phyloP scores from a whole-genome alignment of 2,113 vertebrate species.

The Seriola aureovittata region DNA sequence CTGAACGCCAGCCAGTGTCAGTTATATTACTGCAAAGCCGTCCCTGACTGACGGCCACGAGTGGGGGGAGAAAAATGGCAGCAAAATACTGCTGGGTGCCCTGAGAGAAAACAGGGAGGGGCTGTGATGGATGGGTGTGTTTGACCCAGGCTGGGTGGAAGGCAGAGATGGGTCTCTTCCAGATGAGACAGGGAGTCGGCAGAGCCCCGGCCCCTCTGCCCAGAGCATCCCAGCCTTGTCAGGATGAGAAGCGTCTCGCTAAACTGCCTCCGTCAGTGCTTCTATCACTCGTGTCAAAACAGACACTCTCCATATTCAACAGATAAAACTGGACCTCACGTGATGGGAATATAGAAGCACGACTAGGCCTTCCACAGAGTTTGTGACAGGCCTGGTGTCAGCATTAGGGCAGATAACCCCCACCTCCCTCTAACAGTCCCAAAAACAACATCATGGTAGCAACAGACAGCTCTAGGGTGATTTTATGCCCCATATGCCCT shows the following conservation, averaged over 20 bases:
- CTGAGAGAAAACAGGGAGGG: slow-evolving; percentile 65
- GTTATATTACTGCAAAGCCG: slow-evolving; percentile 77
- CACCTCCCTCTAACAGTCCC: slow-evolving; percentile 19
- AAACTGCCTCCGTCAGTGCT: slow-evolving; percentile 73
- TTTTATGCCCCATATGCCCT: slow-evolving; percentile 16
- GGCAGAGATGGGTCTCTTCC: slow-evolving; percentile 68
- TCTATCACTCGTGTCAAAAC: slow-evolving; percentile 78
- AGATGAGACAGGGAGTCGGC: slow-evolving; percentile 74
- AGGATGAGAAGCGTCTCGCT: slow-evolving; percentile 74
- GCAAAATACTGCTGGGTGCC: slow-evolving; percentile 70
- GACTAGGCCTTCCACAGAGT: slow-evolving; percentile 27
- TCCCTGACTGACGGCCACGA: slow-evolving; percentile 78
- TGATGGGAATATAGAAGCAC: slow-evolving; percentile 65
- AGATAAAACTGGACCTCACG: slow-evolving; percentile 64
- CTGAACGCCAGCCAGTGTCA: slow-evolving; percentile 74
- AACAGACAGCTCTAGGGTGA: slow-evolving; percentile 47
- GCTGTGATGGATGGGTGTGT: slow-evolving; percentile 85
- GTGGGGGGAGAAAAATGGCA: slow-evolving; percentile 76
- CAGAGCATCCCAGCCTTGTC: slow-evolving; percentile 70
- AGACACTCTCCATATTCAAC: slow-evolving; percentile 78
- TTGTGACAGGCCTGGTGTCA: slow-evolving; percentile 65
- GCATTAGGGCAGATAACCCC: slow-evolving; percentile 37
- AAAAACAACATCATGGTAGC: slow-evolving; percentile 37
- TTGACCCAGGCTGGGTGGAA: slow-evolving; percentile 84
- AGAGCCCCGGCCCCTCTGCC: slow-evolving; percentile 70